Conservation (phyloP, 2,888 invertebrate species). For the Drosophila picticornis region DNA sequence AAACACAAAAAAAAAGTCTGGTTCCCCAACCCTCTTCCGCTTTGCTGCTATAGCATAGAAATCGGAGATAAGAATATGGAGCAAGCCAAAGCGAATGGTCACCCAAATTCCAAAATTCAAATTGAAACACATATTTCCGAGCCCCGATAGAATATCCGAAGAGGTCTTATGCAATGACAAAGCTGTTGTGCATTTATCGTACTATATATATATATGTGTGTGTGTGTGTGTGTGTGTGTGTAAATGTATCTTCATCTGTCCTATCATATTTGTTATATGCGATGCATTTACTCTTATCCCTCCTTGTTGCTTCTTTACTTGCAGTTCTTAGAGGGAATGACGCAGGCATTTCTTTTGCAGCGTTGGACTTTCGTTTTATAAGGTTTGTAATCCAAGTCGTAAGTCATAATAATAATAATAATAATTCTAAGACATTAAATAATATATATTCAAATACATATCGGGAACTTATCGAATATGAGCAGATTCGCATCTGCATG, state of each 20-base stretch:
- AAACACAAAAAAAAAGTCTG: not conserved
- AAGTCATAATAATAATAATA: not conserved
- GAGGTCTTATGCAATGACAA: conserved; percentile 21
- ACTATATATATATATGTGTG: not conserved
- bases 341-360: conserved; percentile 86
- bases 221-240: too few relatives aligned
- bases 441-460: not conserved
- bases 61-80: conserved; percentile 69
- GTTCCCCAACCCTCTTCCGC: not conserved
- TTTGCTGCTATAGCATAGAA: conserved; percentile 30
- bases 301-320: conserved; percentile 50
- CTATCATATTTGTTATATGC: not conserved
- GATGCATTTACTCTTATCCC: not conserved
- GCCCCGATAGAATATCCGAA: conserved; percentile 27
- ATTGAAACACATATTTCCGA: conserved; percentile 25
- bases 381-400: conserved; percentile 71
- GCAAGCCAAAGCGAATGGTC: conserved; percentile 38
- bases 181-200: not conserved
- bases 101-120: conserved; percentile 26
- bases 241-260: not conserved
- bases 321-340: conserved; percentile 85
- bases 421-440: not conserved
- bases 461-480: not conserved
- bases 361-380: conserved; percentile 85
- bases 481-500: not conserved